Conservation (phyloP, 2,797 vertebrate species). For the Vipera ursinii region DNA sequence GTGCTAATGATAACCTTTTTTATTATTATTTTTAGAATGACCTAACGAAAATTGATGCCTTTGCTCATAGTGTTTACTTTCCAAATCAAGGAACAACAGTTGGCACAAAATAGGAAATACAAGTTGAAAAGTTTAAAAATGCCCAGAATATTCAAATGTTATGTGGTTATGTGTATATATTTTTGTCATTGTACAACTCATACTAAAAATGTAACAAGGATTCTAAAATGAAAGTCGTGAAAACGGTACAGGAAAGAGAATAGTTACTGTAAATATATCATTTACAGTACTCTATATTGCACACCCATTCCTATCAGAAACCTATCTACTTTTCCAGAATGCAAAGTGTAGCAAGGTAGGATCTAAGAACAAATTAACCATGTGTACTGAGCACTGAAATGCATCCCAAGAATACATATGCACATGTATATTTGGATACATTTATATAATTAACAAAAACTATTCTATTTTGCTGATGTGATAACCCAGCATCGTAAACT, state of each 20-base stretch:
- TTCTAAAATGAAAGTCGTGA: background rate
- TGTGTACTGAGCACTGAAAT: background rate
- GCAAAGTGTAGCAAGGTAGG: background rate
- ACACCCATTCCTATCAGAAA: background rate
- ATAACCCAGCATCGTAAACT: background rate
- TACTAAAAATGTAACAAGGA: background rate
- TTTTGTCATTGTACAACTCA: background rate
- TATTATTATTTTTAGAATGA: conserved; percentile 1
- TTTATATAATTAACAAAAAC: background rate
- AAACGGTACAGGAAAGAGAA: background rate
- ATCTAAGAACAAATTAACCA: background rate
- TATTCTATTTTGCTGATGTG: background rate
- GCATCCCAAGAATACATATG: background rate
- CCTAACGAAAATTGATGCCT: background rate
- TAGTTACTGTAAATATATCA: background rate
- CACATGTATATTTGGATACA: background rate
- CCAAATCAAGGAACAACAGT: background rate
- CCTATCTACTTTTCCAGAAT: background rate
- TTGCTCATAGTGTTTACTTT: conserved; percentile 9
- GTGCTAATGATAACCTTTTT: background rate
- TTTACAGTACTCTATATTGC: background rate
- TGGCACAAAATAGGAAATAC: background rate
- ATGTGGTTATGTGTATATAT: background rate
- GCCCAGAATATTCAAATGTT: background rate
- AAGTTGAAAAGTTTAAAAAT: background rate